Percentiles rank a stretch among this genome's conserved stretches.
phyloP scores from a whole-genome alignment of 2,113 vertebrate genomes.

The Pithys albifrons region DNA sequence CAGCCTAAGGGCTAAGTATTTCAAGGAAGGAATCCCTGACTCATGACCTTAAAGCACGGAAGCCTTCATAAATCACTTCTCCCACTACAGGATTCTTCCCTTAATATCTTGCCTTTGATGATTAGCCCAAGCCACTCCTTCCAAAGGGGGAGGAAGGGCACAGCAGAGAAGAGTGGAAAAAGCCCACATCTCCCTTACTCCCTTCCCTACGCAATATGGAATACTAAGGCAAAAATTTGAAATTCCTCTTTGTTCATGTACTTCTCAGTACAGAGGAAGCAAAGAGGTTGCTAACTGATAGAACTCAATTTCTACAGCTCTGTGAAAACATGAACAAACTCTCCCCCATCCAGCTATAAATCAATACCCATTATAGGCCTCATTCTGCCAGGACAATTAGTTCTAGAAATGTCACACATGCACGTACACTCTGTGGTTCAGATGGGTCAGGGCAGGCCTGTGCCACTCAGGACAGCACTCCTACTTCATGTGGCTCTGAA shows the following conservation, averaged over 20 bases:
- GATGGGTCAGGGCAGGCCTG: neutral
- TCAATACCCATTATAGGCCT: neutral
- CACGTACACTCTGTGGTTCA: neutral
- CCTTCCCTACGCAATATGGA: neutral
- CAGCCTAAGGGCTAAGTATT: neutral
- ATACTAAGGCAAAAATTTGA: neutral
- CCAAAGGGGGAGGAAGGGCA: neutral
- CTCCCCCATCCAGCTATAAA: neutral
- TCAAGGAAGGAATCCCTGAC: conserved; percentile 18
- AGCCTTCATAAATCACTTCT: conserved; percentile 9
- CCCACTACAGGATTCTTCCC: neutral
- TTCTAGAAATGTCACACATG: neutral
- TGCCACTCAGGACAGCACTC: neutral
- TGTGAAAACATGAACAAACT: neutral
- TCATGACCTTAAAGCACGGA: neutral
- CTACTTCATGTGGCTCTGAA: neutral
- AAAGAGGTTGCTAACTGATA: neutral
- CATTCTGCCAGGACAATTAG: neutral
- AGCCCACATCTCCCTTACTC: neutral
- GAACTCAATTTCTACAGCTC: neutral
- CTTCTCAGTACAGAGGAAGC: neutral
- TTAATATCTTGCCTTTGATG: conserved; percentile 15
- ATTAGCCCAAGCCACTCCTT: neutral
- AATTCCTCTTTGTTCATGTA: neutral
- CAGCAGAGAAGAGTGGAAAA: neutral